phyloP scores from a whole-genome alignment of 2,797 vertebrate genomes.

The Brachymystax lenok region DNA sequence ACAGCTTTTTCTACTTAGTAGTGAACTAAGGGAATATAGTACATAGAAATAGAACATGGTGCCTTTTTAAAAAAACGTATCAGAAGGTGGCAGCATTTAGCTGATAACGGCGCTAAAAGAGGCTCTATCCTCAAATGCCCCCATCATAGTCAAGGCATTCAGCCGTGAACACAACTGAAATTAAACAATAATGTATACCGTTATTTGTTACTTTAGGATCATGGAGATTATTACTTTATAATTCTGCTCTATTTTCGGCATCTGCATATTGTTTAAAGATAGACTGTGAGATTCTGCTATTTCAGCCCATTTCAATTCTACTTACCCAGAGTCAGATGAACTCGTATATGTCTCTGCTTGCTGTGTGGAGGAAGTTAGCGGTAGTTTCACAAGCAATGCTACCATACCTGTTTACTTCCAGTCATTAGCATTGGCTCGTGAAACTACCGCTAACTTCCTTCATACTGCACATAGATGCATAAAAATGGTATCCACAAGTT shows the following conservation, averaged over 20 bases:
- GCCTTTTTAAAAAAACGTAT: not conserved
- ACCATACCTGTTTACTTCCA: too few relatives aligned
- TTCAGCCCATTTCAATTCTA: too few relatives aligned
- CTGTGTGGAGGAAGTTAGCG: too few relatives aligned
- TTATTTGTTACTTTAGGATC: constrained; percentile 38
- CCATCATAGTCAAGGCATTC: constrained; percentile 57
- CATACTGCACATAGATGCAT: too few relatives aligned
- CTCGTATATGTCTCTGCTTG: too few relatives aligned
- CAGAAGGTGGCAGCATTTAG: constrained; percentile 56
- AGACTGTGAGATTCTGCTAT: too few relatives aligned
- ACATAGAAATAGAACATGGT: not conserved
- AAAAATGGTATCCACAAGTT: too few relatives aligned
- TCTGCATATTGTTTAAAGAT: not conserved
- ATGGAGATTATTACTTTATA: constrained; percentile 35
- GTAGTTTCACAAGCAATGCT: too few relatives aligned
- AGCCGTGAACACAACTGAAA: constrained; percentile 54
- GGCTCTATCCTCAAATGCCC: constrained; percentile 41
- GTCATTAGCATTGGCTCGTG: too few relatives aligned
- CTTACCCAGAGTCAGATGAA: too few relatives aligned
- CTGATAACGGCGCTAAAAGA: constrained; percentile 10
- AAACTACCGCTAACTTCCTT: too few relatives aligned
- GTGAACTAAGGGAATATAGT: not conserved
- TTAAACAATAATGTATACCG: constrained; percentile 44
- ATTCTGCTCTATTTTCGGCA: not conserved
- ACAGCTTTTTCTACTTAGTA: too few relatives aligned